Conservation (phyloP, 2,797 vertebrate species). For the Phoeniculus purpureus region DNA sequence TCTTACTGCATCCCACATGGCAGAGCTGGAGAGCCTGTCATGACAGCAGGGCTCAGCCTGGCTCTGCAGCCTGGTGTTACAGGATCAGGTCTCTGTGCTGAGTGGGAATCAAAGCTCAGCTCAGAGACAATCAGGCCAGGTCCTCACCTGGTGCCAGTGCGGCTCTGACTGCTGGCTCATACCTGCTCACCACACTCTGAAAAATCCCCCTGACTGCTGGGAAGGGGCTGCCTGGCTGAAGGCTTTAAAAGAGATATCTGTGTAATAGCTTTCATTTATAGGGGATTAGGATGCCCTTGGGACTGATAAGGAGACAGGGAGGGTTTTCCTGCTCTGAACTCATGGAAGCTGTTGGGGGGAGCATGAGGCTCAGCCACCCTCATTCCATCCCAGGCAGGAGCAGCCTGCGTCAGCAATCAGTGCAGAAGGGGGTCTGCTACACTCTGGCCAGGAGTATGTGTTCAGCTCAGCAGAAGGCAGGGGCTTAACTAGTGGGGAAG, state of each 20-base stretch:
- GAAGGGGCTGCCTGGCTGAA: background rate
- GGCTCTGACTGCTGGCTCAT: fast-evolving
- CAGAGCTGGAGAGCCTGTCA: background rate
- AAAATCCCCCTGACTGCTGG: background rate
- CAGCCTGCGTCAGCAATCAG: background rate
- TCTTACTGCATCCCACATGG: background rate
- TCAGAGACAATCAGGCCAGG: fast-evolving
- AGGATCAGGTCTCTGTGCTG: background rate
- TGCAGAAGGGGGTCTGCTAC: background rate
- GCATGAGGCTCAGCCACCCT: background rate
- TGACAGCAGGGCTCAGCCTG: background rate
- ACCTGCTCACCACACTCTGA: fast-evolving
- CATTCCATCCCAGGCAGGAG: fast-evolving
- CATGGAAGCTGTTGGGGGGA: background rate
- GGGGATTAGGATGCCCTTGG: conserved; percentile 51
- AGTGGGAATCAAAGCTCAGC: background rate
- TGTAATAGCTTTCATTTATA: conserved; percentile 17
- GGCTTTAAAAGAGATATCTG: conserved; percentile 27
- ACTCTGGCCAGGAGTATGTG: fast-evolving
- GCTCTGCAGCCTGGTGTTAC: background rate
- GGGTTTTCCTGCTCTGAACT: background rate
- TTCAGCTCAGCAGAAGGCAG: background rate
- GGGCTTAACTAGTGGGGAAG: background rate
- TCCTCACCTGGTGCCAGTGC: background rate
- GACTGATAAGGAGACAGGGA: conserved; percentile 52